Base-by-base conservation (phyloP, 2,113 vertebrate genomes). In the Hippocampus barbouri region DNA sequence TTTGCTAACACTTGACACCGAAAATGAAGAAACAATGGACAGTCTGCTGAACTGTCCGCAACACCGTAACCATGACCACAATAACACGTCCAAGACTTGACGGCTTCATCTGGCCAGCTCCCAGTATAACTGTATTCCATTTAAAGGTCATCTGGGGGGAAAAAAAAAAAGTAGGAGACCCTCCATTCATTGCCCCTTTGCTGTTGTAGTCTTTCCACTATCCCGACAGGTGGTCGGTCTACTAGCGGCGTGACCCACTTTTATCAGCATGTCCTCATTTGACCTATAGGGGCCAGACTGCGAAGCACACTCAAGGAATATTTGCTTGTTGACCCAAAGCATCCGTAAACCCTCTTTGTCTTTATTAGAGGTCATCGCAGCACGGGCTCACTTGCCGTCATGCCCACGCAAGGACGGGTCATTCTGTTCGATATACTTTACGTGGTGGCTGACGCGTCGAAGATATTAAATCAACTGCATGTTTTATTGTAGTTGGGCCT, bases 241-340 rank as follows among this genome's bases (percentile, higher is more conserved):
- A 83, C 83, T 82, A 84, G 76, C 73, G 79, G 67, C 57, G 56
- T 86, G 88, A 90, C 87, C 88, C 86, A 87, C 85, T 88, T 88
- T 80, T 78, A 87, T 87, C 84, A 85, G 66, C 71, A 63, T 63
- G 25, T 85, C 78, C 72, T 72, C 51, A 70, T 84, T 80, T 75
- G 75, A 79, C 79, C 86, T 85, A 68, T 71, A 72, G 79, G 81
- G 79, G 81, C 81, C 78, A 83, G 74, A 83, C 85, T 90, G 65
- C 53, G 60, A 81, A 86, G 79, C 79, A 83, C 67, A 7, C 69
- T 71, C 51, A 73, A 71, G 72, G 64, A 79, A 76, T 74, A 82
- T 77, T 68, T 75, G 74, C 75, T 61, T 86, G 83, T 83, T 88
- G 81, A 87, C 86, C 65, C 34, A 61, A 78, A 82, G 65, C 54